Evolutionary conservation across 2,888 invertebrate genomes (phyloP).

Genomic region (Taphrorychus bicolor): DNA sequence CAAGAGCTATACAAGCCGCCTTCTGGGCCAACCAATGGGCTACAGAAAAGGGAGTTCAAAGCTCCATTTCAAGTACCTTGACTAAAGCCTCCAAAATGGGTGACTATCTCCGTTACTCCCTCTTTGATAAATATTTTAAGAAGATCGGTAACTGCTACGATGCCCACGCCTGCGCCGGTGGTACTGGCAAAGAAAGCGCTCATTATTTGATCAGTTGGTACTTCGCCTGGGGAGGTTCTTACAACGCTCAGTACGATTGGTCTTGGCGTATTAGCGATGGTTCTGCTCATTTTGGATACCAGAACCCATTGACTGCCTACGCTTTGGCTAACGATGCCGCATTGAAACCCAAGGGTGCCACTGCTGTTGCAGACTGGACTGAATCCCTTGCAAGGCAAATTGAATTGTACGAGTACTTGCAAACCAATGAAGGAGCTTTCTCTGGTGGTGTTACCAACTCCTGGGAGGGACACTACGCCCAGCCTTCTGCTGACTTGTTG

Average conservation of each 20-base stretch:
- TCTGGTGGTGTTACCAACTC: constrained; percentile 48
- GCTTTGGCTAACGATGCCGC: constrained; percentile 40
- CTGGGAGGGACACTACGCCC: constrained; percentile 46
- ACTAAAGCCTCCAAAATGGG: constrained; percentile 46
- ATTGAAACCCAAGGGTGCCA: constrained; percentile 44
- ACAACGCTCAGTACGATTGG: constrained; percentile 44
- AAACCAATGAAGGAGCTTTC: constrained; percentile 46
- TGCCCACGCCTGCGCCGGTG: constrained; percentile 39
- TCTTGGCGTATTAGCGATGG: constrained; percentile 48
- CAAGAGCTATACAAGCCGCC: constrained; percentile 46
- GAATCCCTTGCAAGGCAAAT: constrained; percentile 45
- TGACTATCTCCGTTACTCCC: constrained; percentile 44
- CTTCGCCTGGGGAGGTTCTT: constrained; percentile 46
- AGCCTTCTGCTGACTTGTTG: constrained; percentile 41
- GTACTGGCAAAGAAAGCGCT: constrained; percentile 45
- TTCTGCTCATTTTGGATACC: constrained; percentile 47
- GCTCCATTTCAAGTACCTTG: constrained; percentile 35
- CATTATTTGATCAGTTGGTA: constrained; percentile 47
- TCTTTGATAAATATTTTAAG: constrained; percentile 49
- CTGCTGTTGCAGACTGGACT: constrained; percentile 45
- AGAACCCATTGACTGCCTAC: constrained; percentile 47
- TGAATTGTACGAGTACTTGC: constrained; percentile 45
- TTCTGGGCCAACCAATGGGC: constrained; percentile 46
- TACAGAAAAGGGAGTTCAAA: constrained; percentile 28
- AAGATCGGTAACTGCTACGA: constrained; percentile 46